Evolutionary conservation across 2,113 vertebrate species (phyloP).

Genomic region (Piprites chloris): DNA sequence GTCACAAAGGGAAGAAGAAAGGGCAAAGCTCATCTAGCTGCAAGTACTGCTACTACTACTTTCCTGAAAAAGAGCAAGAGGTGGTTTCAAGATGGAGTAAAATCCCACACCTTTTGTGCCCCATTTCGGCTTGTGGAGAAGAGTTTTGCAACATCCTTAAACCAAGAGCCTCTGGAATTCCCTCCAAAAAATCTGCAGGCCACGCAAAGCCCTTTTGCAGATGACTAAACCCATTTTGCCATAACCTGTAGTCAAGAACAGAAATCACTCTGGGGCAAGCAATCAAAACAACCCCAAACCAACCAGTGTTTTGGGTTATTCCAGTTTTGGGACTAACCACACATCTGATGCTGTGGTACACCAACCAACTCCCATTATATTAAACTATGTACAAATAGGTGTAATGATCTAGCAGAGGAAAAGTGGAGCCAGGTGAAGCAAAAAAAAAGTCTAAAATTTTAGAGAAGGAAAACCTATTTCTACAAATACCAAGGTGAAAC

Average conservation of each 20-base stretch:
- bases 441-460: not conserved
- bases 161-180: not conserved
- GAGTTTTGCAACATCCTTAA: not conserved
- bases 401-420: not conserved
- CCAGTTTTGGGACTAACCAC: not conserved
- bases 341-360: not conserved
- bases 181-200: not conserved
- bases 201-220: not conserved
- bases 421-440: not conserved
- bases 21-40: not conserved
- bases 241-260: not conserved
- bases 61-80: not conserved
- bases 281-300: not conserved
- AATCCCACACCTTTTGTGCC: not conserved
- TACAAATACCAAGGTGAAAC: not conserved
- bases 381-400: not conserved
- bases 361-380: not conserved
- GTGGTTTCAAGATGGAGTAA: not conserved
- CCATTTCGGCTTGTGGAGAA: fast-evolving
- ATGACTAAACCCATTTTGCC: not conserved
- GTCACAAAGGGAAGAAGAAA: not conserved
- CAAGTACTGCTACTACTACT: not conserved
- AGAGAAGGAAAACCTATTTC: not conserved
- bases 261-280: fast-evolving
- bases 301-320: not conserved